Evolutionary conservation across 2,797 vertebrate genomes (phyloP).

Genomic region (Diplodus puntazzo): DNA sequence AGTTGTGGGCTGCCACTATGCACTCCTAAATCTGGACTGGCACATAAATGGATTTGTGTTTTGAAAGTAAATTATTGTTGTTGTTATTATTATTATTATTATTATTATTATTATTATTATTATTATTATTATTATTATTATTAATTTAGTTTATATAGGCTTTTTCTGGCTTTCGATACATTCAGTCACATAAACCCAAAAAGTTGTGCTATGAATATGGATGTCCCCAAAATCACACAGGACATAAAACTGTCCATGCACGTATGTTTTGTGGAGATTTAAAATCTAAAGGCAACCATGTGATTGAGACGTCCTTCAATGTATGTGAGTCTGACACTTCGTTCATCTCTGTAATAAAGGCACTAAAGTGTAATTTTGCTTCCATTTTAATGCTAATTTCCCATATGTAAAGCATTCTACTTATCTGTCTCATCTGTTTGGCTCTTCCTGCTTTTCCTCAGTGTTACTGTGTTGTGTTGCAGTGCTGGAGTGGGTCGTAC

Average conservation of each 20-base stretch:
- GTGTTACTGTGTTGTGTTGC: conserved; percentile 43
- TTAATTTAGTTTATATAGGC: neutral
- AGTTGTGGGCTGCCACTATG: no score
- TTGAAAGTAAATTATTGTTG: no score
- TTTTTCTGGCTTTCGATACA: neutral
- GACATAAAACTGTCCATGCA: neutral
- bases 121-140: no score
- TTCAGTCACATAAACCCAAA: no score
- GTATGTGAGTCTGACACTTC: neutral
- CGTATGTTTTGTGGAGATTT: neutral
- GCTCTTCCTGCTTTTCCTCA: neutral
- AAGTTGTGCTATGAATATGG: neutral
- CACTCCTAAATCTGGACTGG: neutral
- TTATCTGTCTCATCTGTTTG: neutral
- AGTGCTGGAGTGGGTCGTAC: conserved; percentile 96
- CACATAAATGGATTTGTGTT: neutral
- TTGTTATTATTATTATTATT: no score
- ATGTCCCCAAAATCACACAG: neutral
- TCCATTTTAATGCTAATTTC: neutral
- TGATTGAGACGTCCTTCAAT: neutral
- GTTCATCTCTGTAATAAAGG: neutral
- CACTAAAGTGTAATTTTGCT: neutral
- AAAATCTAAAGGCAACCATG: neutral
- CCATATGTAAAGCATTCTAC: neutral
- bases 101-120: no score